A percentile compares a stretch with the other conserved stretches of the same genome.
Conservation (phyloP, 2,113 vertebrate species). For the Aptenodytes patagonicus region DNA sequence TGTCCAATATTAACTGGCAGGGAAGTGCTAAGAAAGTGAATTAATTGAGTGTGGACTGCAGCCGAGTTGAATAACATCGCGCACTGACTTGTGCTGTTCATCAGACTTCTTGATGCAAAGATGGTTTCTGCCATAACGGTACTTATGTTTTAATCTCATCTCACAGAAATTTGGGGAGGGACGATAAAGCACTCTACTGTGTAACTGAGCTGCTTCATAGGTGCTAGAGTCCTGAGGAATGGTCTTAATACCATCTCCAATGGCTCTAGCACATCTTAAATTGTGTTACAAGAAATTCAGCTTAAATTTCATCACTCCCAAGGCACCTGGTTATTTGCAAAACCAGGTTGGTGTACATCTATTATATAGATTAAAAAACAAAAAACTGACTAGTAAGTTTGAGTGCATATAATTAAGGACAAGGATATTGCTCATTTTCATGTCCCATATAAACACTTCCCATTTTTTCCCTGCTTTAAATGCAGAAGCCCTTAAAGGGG, state of each 20-base stretch:
- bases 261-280: background rate
- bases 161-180: background rate
- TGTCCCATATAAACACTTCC: background rate
- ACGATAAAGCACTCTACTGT: background rate
- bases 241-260: background rate
- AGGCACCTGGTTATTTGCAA: background rate
- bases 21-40: background rate
- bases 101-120: conserved; percentile 7
- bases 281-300: background rate
- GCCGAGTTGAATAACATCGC: background rate
- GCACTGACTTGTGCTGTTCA: background rate
- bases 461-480: background rate
- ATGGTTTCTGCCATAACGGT: background rate
- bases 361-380: background rate
- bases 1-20: background rate
- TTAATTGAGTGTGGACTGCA: background rate
- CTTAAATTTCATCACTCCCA: background rate
- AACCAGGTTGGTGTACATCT: background rate
- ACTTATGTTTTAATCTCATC: background rate
- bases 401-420: background rate
- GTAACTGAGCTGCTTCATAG: background rate
- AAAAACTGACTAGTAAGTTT: background rate
- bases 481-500: background rate
- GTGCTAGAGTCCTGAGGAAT: background rate
- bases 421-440: background rate